Percentiles rank a stretch among this genome's conserved stretches.
Evolutionary conservation across 2,888 invertebrate genomes (phyloP).

Genomic region (Laothoe populi): DNA sequence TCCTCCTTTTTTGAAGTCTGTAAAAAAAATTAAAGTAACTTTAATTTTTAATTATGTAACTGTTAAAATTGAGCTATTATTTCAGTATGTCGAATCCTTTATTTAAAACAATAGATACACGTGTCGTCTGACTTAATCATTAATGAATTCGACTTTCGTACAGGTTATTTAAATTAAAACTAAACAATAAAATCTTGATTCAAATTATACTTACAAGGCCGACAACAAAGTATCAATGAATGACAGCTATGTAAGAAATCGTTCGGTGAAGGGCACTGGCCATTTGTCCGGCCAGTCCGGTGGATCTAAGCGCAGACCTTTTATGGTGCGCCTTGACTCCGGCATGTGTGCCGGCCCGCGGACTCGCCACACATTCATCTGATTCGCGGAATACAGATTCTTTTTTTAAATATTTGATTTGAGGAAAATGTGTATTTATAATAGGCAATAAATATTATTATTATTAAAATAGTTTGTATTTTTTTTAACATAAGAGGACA

Average conservation of each 20-base stretch:
- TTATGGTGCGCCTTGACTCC: conserved; percentile 12
- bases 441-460: no score
- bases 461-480: no score
- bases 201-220: not conserved
- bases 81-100: no score
- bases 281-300: conserved; percentile 1
- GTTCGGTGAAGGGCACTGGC: conserved; percentile 13
- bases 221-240: not conserved
- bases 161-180: no score
- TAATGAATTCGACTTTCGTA: no score
- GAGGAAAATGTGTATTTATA: not conserved
- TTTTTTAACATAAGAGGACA: no score
- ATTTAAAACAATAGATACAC: no score
- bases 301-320: conserved; percentile 17
- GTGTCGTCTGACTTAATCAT: no score
- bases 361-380: conserved; percentile 4
- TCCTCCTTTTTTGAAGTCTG: no score
- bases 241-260: not conserved
- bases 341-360: not conserved
- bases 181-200: not conserved
- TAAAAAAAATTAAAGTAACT: no score
- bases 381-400: not conserved
- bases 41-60: no score
- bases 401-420: conserved; percentile 10
- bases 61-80: no score